Base-by-base conservation (phyloP, 2,113 vertebrate species). In the Maccullochella peelii region DNA sequence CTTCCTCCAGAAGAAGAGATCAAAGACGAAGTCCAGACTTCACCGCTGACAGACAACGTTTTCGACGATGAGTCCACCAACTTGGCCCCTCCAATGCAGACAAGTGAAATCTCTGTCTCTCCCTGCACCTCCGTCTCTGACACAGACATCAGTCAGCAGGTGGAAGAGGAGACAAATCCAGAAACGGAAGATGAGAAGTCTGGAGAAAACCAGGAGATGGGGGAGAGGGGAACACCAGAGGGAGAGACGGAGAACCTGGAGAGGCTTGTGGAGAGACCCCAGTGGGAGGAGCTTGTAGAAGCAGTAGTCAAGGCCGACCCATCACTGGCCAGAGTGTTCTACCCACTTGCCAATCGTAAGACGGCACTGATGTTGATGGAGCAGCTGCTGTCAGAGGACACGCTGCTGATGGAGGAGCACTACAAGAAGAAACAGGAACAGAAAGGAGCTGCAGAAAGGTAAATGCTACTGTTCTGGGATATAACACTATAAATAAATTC, bases 331-430 rank as follows among this genome's bases (percentile, higher is more conserved):
- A 92, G 93, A 15, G 52, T 95, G 25, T 94, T 99, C 11, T 93
- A 94, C 73, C 96, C 97, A 14, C 85, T 94, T 42, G 82, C 96
- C 75, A 93, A 92, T 44, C 95, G 97, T 63, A 97, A 96, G 92
- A 97, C 96, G 1, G 95, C 95, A 5, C 82, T 97, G 62, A 97
- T 97, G 89, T 94, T 99, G 83, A 96, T 99, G 96, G 97, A 98
- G 88, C 97, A 96, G 77, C 94, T 99, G 72, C 95, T 99, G 79
- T 97, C 97, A 1, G 94, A 96, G 80, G 94, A 95, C 79, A 68
- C 95, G n/a, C 94, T 96, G 78, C 73, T 95, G 55, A 94, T 96
- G 95, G 95, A 94, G 77, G 95, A 95, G 89, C 94, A 96, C 90
- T 96, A 95, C 79, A 96, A 94, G 88, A 95, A 94, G 84, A 96